Conservation (phyloP, 2,888 invertebrate species). For the Yponomeuta cagnagella region DNA sequence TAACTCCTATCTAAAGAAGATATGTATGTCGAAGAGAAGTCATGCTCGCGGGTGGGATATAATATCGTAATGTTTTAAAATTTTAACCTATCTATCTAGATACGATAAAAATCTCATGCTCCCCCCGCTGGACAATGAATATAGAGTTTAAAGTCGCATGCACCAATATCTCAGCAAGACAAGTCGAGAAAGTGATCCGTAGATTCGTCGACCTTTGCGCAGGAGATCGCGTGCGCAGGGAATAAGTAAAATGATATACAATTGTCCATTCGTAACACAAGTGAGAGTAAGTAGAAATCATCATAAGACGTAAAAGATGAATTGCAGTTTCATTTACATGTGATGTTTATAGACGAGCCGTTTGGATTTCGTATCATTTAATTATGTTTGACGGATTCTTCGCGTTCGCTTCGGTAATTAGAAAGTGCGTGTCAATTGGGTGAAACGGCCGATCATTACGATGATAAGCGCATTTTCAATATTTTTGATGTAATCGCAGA, state of each 20-base stretch:
- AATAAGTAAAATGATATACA: constrained; percentile 43
- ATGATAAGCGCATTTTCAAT: background rate
- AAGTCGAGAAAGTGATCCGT: constrained; percentile 49
- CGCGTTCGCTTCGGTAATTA: background rate
- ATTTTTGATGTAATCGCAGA: background rate
- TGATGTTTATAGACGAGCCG: background rate
- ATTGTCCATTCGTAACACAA: background rate
- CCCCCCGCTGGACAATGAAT: background rate
- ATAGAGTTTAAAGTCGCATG: background rate
- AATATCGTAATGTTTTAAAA: too few relatives aligned
- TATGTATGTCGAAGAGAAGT: too few relatives aligned
- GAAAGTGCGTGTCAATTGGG: background rate
- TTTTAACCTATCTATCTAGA: too few relatives aligned
- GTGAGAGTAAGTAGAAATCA: constrained; percentile 1
- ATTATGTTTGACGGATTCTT: background rate
- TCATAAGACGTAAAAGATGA: background rate
- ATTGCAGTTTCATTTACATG: background rate
- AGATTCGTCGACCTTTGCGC: constrained; percentile 51
- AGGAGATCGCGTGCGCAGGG: constrained; percentile 55
- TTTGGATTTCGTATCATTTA: background rate
- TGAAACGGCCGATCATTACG: background rate
- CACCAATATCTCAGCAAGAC: background rate
- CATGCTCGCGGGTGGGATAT: too few relatives aligned
- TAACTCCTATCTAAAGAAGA: too few relatives aligned
- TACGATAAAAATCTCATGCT: too few relatives aligned